phyloP scores from a whole-genome alignment of 2,888 invertebrate species.

The Microctonus hyperodae region DNA sequence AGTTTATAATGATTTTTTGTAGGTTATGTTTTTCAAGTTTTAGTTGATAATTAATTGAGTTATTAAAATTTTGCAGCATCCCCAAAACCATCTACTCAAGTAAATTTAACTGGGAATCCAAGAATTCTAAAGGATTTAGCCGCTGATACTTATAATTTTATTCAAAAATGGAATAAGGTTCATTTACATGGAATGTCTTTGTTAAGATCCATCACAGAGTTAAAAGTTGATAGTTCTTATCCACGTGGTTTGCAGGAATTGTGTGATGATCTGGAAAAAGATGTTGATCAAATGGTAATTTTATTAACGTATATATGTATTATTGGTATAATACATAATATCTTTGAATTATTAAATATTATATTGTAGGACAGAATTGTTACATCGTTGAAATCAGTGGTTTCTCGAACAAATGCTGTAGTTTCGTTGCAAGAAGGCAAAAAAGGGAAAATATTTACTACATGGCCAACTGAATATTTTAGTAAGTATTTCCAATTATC shows the following conservation, averaged over 20 bases:
- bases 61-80: slow-evolving; percentile 29
- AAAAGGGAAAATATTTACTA: slow-evolving; percentile 48
- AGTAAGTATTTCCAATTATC: slow-evolving; percentile 47
- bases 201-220: slow-evolving; percentile 60
- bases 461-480: slow-evolving; percentile 53
- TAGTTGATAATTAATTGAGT: neutral
- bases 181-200: slow-evolving; percentile 63
- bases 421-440: slow-evolving; percentile 46
- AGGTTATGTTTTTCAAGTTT: neutral
- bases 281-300: slow-evolving; percentile 50
- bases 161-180: slow-evolving; percentile 66
- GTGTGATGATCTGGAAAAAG: slow-evolving; percentile 51
- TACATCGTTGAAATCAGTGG: slow-evolving; percentile 43
- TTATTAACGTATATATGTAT: neutral
- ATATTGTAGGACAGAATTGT: slow-evolving; percentile 48
- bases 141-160: slow-evolving; percentile 66
- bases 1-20: neutral
- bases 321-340: neutral
- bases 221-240: slow-evolving; percentile 44
- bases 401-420: slow-evolving; percentile 46
- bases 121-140: slow-evolving; percentile 67
- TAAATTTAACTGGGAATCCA: slow-evolving; percentile 68
- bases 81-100: slow-evolving; percentile 53
- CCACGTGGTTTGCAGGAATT: slow-evolving; percentile 47
- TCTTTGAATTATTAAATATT: slow-evolving; percentile 5